Evolutionary conservation across 2,113 vertebrate species (phyloP).

Genomic region (Dipodomys merriami): DNA sequence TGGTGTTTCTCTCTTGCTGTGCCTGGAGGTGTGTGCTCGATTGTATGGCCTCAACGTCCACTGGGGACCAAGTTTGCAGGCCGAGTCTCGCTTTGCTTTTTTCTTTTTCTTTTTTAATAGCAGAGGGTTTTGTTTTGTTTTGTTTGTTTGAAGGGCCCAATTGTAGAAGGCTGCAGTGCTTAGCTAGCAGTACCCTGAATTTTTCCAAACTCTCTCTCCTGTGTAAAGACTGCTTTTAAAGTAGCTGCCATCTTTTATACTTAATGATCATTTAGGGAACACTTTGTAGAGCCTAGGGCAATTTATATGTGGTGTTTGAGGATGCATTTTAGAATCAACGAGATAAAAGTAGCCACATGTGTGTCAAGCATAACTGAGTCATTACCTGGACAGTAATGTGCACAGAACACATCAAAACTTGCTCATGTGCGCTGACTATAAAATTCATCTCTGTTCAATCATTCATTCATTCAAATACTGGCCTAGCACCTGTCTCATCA

Average conservation of each 20-base stretch:
- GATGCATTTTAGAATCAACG: conserved; percentile 33
- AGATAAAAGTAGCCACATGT: not conserved
- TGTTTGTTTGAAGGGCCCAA: not conserved
- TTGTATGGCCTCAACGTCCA: not conserved
- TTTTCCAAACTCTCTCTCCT: conserved; percentile 29
- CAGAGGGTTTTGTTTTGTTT: conserved; percentile 21
- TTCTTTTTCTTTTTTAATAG: conserved; percentile 3
- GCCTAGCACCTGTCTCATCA: not conserved
- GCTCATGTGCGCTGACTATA: accelerated
- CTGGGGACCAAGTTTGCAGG: conserved; percentile 49
- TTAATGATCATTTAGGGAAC: conserved; percentile 63
- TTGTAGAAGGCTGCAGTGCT: conserved; percentile 42
- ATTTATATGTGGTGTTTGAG: conserved; percentile 41
- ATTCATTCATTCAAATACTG: not conserved
- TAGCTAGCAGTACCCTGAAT: conserved; percentile 29
- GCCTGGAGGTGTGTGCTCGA: not conserved
- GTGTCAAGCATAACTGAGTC: not conserved
- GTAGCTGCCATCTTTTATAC: conserved; percentile 38
- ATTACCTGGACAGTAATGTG: not conserved
- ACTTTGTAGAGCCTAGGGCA: not conserved
- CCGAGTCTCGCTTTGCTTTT: not conserved
- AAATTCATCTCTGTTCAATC: not conserved
- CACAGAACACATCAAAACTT: accelerated
- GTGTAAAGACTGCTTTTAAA: conserved; percentile 53
- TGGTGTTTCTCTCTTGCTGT: not conserved